Evolutionary conservation across 2,888 invertebrate species (phyloP).

Genomic region (Boloria selene): DNA sequence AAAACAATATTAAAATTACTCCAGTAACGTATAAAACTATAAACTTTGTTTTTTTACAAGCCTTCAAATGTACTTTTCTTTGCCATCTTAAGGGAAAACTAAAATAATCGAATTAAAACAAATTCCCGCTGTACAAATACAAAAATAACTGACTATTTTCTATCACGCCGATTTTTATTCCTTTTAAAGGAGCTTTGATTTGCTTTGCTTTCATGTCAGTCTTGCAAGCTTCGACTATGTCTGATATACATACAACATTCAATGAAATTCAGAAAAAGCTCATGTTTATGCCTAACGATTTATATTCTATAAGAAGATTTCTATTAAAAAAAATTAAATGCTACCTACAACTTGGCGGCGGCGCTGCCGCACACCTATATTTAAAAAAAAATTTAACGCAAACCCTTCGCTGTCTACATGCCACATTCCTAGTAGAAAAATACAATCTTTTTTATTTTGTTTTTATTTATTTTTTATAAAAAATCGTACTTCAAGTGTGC

Average conservation of each 20-base stretch:
- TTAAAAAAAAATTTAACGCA: not conserved
- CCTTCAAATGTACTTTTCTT: conserved; percentile 29
- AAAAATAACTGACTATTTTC: conserved; percentile 66
- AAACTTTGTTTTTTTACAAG: conserved; percentile 35
- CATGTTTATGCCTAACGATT: conserved; percentile 23
- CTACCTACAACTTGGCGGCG: not conserved
- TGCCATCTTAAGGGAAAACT: conserved; percentile 23
- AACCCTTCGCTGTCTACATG: conserved; percentile 25
- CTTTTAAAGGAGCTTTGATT: conserved; percentile 70
- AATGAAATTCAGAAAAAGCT: conserved; percentile 34
- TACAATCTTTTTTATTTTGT: conserved; percentile 35
- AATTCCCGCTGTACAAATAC: conserved; percentile 48
- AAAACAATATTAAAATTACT: conserved; percentile 44
- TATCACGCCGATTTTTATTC: conserved; percentile 63
- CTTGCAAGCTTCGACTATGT: conserved; percentile 69
- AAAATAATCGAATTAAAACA: not conserved
- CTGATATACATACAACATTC: conserved; percentile 36
- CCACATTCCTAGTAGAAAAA: conserved; percentile 44
- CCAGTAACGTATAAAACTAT: conserved; percentile 43
- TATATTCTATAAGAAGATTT: conserved; percentile 8
- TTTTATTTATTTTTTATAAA: conserved; percentile 29
- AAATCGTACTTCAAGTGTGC: conserved; percentile 34
- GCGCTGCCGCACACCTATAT: not conserved
- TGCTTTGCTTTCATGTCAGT: conserved; percentile 61
- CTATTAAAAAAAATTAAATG: not conserved